Evolutionary conservation across 2,888 invertebrate genomes (phyloP).

Genomic region (Loripinus fragilis): DNA sequence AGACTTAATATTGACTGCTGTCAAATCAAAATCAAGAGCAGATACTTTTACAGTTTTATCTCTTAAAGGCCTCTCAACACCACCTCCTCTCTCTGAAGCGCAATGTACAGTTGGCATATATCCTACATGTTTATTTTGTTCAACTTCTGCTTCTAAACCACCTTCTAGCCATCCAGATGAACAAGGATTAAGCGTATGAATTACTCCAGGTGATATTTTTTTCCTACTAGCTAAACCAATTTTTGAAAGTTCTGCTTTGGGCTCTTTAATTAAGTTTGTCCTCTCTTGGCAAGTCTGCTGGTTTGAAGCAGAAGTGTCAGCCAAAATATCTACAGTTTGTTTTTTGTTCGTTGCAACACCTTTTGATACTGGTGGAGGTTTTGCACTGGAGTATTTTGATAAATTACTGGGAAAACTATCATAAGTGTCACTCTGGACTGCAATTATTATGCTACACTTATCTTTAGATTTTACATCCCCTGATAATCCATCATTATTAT

Average conservation of each 20-base stretch:
- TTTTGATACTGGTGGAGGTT: neutral
- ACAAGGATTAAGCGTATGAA: constrained; percentile 52
- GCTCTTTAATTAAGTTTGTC: neutral
- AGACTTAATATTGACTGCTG: neutral
- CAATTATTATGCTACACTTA: neutral
- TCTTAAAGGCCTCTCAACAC: neutral
- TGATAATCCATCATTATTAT: too few species aligned
- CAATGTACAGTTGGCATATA: neutral
- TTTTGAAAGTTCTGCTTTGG: neutral
- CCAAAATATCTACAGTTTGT: neutral
- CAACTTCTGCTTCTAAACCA: constrained; percentile 31
- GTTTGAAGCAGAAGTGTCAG: neutral
- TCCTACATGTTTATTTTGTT: neutral
- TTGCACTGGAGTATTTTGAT: neutral
- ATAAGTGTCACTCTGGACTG: neutral
- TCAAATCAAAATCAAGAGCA: constrained; percentile 44
- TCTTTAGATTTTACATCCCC: neutral
- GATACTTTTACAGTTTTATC: constrained; percentile 20
- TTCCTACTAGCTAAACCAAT: neutral
- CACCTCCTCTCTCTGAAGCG: neutral
- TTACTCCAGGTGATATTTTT: constrained; percentile 52
- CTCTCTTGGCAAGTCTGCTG: neutral
- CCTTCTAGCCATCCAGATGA: constrained; percentile 55
- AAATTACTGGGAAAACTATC: neutral
- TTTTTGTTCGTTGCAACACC: neutral